phyloP scores from a whole-genome alignment of 2,888 invertebrate genomes.

The Pecten maximus region DNA sequence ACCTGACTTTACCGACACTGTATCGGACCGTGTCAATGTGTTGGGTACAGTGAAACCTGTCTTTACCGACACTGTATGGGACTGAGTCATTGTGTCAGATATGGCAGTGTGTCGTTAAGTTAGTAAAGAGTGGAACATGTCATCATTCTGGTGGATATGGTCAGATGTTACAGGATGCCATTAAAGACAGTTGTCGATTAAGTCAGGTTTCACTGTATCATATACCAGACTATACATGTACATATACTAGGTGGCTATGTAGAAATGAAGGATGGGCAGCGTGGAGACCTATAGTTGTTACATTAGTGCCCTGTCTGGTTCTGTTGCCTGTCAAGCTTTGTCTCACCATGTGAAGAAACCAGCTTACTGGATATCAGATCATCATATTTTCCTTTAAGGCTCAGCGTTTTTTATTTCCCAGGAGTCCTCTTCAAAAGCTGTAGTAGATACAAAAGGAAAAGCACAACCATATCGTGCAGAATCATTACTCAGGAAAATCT shows the following conservation, averaged over 20 bases:
- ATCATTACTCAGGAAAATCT: constrained; percentile 27
- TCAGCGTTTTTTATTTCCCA: constrained; percentile 23
- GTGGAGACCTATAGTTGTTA: neutral
- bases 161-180: too few relatives aligned
- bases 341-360: neutral
- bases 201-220: neutral
- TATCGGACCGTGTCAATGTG: too few relatives aligned
- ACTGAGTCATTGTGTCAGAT: too few relatives aligned
- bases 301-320: neutral
- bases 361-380: neutral
- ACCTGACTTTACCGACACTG: too few relatives aligned
- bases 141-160: too few relatives aligned
- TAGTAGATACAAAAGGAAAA: constrained; percentile 12
- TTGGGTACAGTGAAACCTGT: too few relatives aligned
- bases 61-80: too few relatives aligned
- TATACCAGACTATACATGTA: neutral
- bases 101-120: too few relatives aligned
- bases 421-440: constrained; percentile 1
- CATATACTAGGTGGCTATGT: too few relatives aligned
- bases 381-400: neutral
- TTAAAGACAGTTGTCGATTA: too few relatives aligned
- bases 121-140: too few relatives aligned
- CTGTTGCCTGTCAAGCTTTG: neutral
- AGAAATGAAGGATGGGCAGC: neutral
- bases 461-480: constrained; percentile 13